These are phyloP conservation scores for Drosophila neocordata DNA, from an alignment of 1,140 invertebrate species.

Conservation along the genomic window DNA sequence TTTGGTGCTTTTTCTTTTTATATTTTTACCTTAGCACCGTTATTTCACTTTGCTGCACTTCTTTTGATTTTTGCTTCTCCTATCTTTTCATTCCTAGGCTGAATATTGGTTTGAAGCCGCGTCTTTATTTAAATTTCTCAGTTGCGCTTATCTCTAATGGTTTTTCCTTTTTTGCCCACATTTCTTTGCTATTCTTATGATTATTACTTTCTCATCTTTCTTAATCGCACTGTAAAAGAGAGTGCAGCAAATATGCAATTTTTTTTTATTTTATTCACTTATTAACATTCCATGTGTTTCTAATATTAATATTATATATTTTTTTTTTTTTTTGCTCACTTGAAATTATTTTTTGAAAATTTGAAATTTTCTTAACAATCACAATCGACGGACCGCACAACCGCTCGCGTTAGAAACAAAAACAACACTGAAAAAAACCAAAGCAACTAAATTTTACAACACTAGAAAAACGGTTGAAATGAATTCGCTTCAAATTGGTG, in stretches of 20 bases:
- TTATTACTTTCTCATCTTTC: background rate
- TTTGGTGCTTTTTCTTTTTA: slow-evolving; percentile 11
- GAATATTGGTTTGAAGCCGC: no score
- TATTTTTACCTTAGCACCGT: slow-evolving; percentile 33
- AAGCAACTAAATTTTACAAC: no score
- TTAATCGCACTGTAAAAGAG: background rate
- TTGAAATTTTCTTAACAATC: background rate
- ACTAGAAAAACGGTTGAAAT: no score
- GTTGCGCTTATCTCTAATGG: no score
- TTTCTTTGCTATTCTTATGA: no score
- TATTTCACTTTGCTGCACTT: slow-evolving; percentile 27
- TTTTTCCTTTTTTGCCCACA: no score
- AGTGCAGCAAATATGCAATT: background rate
- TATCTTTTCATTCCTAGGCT: background rate
- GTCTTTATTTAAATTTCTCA: no score
- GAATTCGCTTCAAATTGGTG: no score
- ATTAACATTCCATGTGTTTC: background rate
- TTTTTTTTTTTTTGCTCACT: background rate
- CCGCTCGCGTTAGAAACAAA: no score
- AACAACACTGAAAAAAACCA: no score
- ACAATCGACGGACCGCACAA: no score
- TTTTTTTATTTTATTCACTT: background rate
- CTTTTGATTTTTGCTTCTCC: background rate
- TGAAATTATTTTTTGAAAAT: slow-evolving; percentile 1
- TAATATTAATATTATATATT: background rate